Evolutionary conservation across 2,888 invertebrate species (phyloP).

Genomic region (Hipparchia semele): DNA sequence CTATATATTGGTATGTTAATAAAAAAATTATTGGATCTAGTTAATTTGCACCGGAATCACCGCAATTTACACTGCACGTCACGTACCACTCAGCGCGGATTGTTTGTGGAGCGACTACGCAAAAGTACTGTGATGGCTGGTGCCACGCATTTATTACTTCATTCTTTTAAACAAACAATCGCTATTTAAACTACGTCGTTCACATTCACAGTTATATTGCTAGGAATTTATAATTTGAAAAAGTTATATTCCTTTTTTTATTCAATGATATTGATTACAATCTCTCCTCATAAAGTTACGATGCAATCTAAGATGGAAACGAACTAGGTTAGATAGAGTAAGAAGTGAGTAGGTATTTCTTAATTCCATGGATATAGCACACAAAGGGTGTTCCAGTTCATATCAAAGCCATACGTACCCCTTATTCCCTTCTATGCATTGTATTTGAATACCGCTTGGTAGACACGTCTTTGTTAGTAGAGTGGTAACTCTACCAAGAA

Average conservation of each 20-base stretch:
- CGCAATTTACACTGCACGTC: conserved; percentile 58
- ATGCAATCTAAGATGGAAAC: too few species aligned
- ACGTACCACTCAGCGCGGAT: conserved; percentile 61
- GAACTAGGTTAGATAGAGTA: too few species aligned
- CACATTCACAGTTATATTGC: background rate
- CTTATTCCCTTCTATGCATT: too few species aligned
- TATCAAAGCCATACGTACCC: too few species aligned
- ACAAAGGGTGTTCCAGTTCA: too few species aligned
- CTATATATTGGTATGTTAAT: background rate
- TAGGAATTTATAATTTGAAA: background rate
- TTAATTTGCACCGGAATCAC: conserved; percentile 37
- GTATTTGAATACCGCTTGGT: too few species aligned
- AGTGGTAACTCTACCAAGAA: too few species aligned
- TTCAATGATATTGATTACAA: background rate
- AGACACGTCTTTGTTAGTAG: too few species aligned
- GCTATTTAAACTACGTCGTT: conserved; percentile 10
- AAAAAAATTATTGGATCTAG: conserved; percentile 41
- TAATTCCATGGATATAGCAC: too few species aligned
- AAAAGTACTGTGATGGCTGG: conserved; percentile 38
- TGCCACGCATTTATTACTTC: conserved; percentile 26
- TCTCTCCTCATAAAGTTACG: too few species aligned
- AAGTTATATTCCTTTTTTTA: background rate
- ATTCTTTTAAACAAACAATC: conserved; percentile 23
- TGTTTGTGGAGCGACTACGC: conserved; percentile 58
- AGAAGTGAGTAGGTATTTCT: too few species aligned